Evolutionary conservation across 2,888 invertebrate genomes (phyloP).

Genomic region (Chrysotoxum bicinctum): DNA sequence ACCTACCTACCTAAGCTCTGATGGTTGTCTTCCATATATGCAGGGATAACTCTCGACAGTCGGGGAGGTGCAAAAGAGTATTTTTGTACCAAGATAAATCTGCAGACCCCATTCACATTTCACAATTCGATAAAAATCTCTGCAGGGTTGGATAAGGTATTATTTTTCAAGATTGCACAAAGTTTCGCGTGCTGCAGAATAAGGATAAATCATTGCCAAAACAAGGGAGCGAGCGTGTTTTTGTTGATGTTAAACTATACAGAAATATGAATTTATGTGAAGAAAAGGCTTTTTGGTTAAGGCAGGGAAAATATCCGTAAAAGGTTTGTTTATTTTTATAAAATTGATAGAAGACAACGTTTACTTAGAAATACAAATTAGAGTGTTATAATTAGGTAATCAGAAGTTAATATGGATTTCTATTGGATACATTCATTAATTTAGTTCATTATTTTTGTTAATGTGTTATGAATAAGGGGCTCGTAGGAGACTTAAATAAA

Average conservation of each 20-base stretch:
- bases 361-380: too few species aligned
- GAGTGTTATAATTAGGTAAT: too few species aligned
- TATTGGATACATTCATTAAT: too few species aligned
- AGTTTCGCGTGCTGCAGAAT: slow-evolving; percentile 40
- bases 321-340: too few species aligned
- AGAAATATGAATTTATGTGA: background rate
- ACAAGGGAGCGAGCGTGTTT: slow-evolving; percentile 47
- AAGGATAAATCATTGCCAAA: slow-evolving; percentile 66
- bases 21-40: background rate
- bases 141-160: slow-evolving; percentile 52
- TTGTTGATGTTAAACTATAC: background rate
- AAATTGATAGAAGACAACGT: too few species aligned
- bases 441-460: too few species aligned
- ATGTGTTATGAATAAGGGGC: too few species aligned
- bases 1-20: background rate
- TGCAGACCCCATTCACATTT: slow-evolving; percentile 66
- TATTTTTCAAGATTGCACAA: slow-evolving; percentile 60
- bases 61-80: slow-evolving; percentile 11
- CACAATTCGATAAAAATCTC: slow-evolving; percentile 67
- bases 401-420: too few species aligned
- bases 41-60: background rate
- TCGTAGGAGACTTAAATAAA: too few species aligned
- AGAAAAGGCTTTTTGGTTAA: background rate
- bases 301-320: too few species aligned
- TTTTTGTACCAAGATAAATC: slow-evolving; percentile 62